Conservation (phyloP, 2,888 invertebrate genomes). For the Dryobota labecula region DNA sequence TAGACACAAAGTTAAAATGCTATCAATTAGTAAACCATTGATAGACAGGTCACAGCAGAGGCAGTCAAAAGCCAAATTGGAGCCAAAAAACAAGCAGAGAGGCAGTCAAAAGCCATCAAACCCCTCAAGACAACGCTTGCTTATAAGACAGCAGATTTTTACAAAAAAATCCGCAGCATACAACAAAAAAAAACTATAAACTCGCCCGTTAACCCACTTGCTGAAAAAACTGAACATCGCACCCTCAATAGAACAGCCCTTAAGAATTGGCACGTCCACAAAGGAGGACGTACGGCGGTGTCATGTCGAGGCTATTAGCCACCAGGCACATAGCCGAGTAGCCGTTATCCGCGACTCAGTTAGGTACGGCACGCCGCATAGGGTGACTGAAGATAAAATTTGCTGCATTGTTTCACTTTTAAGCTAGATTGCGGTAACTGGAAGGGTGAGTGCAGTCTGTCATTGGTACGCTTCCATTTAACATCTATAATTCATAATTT, state of each 20-base stretch:
- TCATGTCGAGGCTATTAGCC: constrained; percentile 58
- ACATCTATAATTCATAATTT: background rate
- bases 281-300: constrained; percentile 60
- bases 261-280: constrained; percentile 62
- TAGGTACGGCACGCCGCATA: constrained; percentile 58
- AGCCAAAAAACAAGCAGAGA: background rate
- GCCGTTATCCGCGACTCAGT: constrained; percentile 53
- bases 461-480: background rate
- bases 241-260: constrained; percentile 56
- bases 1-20: background rate
- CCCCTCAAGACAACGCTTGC: too few relatives aligned
- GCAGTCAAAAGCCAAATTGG: background rate
- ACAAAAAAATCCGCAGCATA: background rate
- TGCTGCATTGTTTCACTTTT: constrained; percentile 54
- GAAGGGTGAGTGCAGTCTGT: constrained; percentile 24
- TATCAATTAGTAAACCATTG: background rate
- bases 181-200: constrained; percentile 3
- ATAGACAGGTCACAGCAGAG: background rate
- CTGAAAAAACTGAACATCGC: constrained; percentile 57
- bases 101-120: background rate
- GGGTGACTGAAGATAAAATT: constrained; percentile 48
- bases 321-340: constrained; percentile 22
- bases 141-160: background rate
- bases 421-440: constrained; percentile 12
- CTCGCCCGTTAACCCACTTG: constrained; percentile 50